Conservation (phyloP, 2,888 invertebrate species). For the Ophonus ardosiacus region DNA sequence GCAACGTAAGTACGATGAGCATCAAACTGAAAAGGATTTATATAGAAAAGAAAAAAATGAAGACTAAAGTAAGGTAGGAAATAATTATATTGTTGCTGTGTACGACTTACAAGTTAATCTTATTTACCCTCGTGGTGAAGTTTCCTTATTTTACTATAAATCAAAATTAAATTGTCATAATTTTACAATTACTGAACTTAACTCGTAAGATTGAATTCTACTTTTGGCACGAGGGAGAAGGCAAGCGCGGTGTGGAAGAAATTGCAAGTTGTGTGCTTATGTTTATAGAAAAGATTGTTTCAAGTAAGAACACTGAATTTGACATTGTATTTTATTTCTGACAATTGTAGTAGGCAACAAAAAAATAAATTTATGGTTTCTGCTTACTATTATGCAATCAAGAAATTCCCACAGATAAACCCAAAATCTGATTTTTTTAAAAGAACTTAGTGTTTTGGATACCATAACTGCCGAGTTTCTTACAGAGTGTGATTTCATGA, state of each 20-base stretch:
- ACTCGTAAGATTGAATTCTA: conserved; percentile 64
- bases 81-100: too few relatives aligned
- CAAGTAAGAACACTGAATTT: background rate
- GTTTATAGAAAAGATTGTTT: conserved; percentile 35
- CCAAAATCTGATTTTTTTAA: too few relatives aligned
- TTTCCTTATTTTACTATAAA: conserved; percentile 68
- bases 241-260: conserved; percentile 67
- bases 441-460: too few relatives aligned
- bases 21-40: conserved; percentile 59
- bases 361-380: background rate
- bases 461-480: too few relatives aligned
- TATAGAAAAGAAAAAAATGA: conserved; percentile 66
- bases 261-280: conserved; percentile 67
- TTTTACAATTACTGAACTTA: conserved; percentile 66
- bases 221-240: conserved; percentile 67
- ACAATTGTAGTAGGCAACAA: background rate
- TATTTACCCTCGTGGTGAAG: conserved; percentile 30
- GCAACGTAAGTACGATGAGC: conserved; percentile 63
- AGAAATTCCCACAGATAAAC: background rate
- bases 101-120: too few relatives aligned
- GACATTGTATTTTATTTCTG: background rate
- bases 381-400: background rate
- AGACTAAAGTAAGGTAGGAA: conserved; percentile 51
- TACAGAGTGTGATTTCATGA: too few relatives aligned
- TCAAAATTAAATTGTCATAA: conserved; percentile 67